phyloP scores from a whole-genome alignment of 2,888 invertebrate genomes.

The Sicus ferrugineus region DNA sequence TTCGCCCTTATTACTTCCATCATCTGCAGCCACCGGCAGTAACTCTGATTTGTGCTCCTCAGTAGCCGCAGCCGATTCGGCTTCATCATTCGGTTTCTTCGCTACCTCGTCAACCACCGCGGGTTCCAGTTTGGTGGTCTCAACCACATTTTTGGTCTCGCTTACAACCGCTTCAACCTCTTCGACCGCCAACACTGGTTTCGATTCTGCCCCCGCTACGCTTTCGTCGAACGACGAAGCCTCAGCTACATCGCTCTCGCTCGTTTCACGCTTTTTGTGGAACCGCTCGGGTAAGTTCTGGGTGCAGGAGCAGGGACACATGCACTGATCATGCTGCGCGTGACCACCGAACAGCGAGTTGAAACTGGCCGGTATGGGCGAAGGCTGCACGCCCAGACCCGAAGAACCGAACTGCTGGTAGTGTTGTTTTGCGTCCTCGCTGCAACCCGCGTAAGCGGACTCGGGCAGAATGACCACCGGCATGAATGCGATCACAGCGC shows the following conservation, averaged over 20 bases:
- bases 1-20: slow-evolving; percentile 9
- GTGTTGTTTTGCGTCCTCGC: slow-evolving; percentile 44
- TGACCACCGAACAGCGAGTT: slow-evolving; percentile 49
- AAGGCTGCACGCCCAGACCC: slow-evolving; percentile 58
- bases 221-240: not conserved
- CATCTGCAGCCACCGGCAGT: slow-evolving; percentile 32
- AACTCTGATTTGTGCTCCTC: no score
- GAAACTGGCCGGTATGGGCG: slow-evolving; percentile 52
- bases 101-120: not conserved
- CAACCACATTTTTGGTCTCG: slow-evolving; percentile 8
- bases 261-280: slow-evolving; percentile 52
- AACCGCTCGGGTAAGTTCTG: slow-evolving; percentile 55
- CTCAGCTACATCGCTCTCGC: slow-evolving; percentile 21
- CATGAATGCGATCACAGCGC: slow-evolving; percentile 72
- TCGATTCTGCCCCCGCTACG: slow-evolving; percentile 12
- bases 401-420: slow-evolving; percentile 43
- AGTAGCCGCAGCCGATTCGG: slow-evolving; percentile 25
- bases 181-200: not conserved
- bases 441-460: slow-evolving; percentile 67
- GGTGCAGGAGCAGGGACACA: slow-evolving; percentile 62
- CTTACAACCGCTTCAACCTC: slow-evolving; percentile 6
- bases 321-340: slow-evolving; percentile 54
- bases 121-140: slow-evolving; percentile 31
- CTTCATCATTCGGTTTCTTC: not conserved
- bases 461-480: slow-evolving; percentile 77